Evolutionary conservation across 2,797 vertebrate genomes (phyloP).

Genomic region (Neosilurus hyrtlii): DNA sequence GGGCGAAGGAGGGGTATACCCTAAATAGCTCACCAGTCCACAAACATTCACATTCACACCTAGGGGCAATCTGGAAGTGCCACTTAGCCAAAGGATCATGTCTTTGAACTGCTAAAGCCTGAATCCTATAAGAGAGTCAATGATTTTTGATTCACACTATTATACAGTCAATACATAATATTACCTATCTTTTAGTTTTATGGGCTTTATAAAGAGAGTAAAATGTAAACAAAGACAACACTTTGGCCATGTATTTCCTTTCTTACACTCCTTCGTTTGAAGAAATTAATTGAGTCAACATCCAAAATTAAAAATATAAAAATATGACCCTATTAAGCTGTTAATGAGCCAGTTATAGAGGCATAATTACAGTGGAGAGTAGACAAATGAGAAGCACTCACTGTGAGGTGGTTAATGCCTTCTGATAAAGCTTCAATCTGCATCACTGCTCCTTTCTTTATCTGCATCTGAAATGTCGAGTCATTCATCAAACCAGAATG

Average conservation of each 20-base stretch:
- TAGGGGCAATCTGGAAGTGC: no score
- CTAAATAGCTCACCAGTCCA: no score
- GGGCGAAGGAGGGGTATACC: no score
- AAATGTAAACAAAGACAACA: not conserved
- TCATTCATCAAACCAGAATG: slow-evolving; percentile 55
- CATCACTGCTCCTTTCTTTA: slow-evolving; percentile 80
- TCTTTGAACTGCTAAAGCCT: no score
- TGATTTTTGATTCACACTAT: not conserved
- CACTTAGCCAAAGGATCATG: no score
- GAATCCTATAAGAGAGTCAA: not conserved
- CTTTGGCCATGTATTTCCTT: not conserved
- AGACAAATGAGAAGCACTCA: slow-evolving; percentile 65
- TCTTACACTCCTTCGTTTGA: not conserved
- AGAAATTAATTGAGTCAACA: not conserved
- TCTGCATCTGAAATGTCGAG: slow-evolving; percentile 84
- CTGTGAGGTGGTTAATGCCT: slow-evolving; percentile 90
- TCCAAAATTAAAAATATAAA: not conserved
- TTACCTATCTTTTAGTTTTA: not conserved
- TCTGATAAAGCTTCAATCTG: slow-evolving; percentile 90
- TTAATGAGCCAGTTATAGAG: slow-evolving; percentile 15
- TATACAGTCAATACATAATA: no score
- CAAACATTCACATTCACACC: no score
- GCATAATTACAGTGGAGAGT: not conserved
- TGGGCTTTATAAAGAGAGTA: not conserved
- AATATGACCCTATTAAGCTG: not conserved